Percentiles rank a stretch among this genome's conserved stretches.
phyloP scores from a whole-genome alignment of 2,113 vertebrate genomes.

The Choloepus hoffmanni region DNA sequence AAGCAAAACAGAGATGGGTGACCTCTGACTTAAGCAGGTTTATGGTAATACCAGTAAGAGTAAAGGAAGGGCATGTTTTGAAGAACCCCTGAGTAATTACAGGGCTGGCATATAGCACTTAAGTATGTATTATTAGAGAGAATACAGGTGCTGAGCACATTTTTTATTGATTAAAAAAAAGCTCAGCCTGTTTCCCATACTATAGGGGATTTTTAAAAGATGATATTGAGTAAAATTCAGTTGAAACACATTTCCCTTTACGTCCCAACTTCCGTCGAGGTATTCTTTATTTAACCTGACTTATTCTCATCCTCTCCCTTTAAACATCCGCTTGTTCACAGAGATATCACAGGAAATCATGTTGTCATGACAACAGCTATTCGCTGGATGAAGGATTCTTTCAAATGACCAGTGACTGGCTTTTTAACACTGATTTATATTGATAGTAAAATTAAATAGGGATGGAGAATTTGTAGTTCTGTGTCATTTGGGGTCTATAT shows the following conservation, averaged over 20 bases:
- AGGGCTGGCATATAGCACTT: not conserved
- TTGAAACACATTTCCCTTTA: conserved; percentile 6
- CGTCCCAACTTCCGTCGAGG: conserved; percentile 22
- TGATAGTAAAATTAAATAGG: conserved; percentile 79
- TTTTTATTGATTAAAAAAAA: conserved; percentile 43
- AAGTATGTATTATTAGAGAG: not conserved
- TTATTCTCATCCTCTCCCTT: conserved; percentile 56
- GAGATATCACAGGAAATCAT: conserved; percentile 82
- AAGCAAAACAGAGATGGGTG: not conserved
- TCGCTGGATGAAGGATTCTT: conserved; percentile 80
- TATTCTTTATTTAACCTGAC: conserved; percentile 69
- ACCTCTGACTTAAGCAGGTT: not conserved
- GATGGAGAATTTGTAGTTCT: conserved; percentile 72
- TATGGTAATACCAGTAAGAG: not conserved
- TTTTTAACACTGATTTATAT: conserved; percentile 79
- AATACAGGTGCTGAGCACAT: not conserved
- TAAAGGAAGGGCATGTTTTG: not conserved
- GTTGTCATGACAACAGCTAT: conserved; percentile 89
- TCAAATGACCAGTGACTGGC: conserved; percentile 81
- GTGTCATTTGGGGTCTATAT: conserved; percentile 57
- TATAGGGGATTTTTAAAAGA: conserved; percentile 35
- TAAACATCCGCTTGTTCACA: conserved; percentile 53
- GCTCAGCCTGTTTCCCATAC: not conserved
- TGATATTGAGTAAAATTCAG: conserved; percentile 30
- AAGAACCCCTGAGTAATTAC: conserved; percentile 27